Conservation (phyloP, 2,888 invertebrate species). For the Drosophila parthenogenetica region DNA sequence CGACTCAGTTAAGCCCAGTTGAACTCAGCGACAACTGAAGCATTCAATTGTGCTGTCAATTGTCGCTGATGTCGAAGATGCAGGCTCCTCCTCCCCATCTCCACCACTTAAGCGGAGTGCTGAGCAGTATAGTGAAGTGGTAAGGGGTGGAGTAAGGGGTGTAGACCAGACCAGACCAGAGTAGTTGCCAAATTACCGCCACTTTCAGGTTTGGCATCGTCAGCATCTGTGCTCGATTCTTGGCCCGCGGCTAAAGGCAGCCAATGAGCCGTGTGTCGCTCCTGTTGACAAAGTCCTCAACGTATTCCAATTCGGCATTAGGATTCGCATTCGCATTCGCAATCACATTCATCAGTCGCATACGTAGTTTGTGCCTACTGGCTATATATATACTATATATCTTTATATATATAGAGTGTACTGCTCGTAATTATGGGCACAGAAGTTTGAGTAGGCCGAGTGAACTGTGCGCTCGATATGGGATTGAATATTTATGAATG, state of each 20-base stretch:
- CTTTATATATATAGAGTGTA: slow-evolving; percentile 15
- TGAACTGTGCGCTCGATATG: slow-evolving; percentile 25
- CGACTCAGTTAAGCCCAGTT: no score
- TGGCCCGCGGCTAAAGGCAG: slow-evolving; percentile 75
- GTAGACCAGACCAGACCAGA: slow-evolving; percentile 33
- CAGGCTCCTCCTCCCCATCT: slow-evolving; percentile 10
- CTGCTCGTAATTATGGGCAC: slow-evolving; percentile 73
- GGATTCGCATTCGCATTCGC: slow-evolving; percentile 42
- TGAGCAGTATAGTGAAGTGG: neutral
- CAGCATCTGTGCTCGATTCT: slow-evolving; percentile 79
- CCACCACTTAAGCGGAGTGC: slow-evolving; percentile 6
- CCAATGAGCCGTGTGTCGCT: slow-evolving; percentile 73
- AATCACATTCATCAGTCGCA: slow-evolving; percentile 25
- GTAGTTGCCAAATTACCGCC: slow-evolving; percentile 80
- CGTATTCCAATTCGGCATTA: slow-evolving; percentile 29
- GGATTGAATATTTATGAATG: slow-evolving; percentile 76
- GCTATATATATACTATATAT: slow-evolving; percentile 36
- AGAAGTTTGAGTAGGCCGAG: slow-evolving; percentile 70
- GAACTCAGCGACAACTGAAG: slow-evolving; percentile 32
- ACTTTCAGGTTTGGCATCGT: slow-evolving; percentile 74
- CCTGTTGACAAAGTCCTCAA: slow-evolving; percentile 72
- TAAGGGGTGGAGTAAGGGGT: neutral
- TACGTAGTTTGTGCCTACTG: slow-evolving; percentile 44
- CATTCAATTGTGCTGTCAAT: slow-evolving; percentile 65
- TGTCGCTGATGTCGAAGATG: slow-evolving; percentile 43